Percentiles rank a stretch among this genome's conserved stretches.
phyloP scores from a whole-genome alignment of 2,888 invertebrate genomes.

The Meganola albula region DNA sequence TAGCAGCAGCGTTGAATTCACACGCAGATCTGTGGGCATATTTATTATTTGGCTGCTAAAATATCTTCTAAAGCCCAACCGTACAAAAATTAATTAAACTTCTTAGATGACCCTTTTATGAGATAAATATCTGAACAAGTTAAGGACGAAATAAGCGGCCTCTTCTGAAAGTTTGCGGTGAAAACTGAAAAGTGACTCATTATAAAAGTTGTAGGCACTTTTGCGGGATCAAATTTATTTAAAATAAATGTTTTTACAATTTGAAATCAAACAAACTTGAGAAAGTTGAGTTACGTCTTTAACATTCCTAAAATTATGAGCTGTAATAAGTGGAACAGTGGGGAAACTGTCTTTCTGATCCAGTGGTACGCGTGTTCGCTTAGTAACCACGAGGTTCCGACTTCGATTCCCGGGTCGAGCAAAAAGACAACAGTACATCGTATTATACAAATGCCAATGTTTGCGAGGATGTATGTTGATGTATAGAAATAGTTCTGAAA shows the following conservation, averaged over 20 bases:
- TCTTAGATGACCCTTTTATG: conserved; percentile 9
- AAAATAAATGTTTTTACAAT: conserved; percentile 47
- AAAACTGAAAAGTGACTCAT: conserved; percentile 23
- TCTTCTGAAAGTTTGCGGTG: conserved; percentile 23
- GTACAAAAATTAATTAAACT: conserved; percentile 8
- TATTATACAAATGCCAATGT: no score
- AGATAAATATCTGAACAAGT: conserved; percentile 14
- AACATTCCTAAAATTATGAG: conserved; percentile 54
- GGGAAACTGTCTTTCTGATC: no score
- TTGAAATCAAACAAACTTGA: conserved; percentile 42
- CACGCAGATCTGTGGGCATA: no score
- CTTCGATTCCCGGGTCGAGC: no score
- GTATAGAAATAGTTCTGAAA: no score
- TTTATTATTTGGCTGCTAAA: no score
- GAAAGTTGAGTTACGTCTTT: conserved; percentile 48
- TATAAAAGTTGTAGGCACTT: conserved; percentile 28
- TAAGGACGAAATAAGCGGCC: conserved; percentile 19
- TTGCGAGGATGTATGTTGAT: no score
- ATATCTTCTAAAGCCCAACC: no score
- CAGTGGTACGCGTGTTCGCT: no score
- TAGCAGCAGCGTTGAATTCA: no score
- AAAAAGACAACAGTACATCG: no score
- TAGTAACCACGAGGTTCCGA: no score
- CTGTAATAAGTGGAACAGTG: conserved; percentile 48
- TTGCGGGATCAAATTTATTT: conserved; percentile 37